Percentiles rank a stretch among this genome's conserved stretches.
phyloP scores from a whole-genome alignment of 2,797 vertebrate species.

The Delichon dasypus region DNA sequence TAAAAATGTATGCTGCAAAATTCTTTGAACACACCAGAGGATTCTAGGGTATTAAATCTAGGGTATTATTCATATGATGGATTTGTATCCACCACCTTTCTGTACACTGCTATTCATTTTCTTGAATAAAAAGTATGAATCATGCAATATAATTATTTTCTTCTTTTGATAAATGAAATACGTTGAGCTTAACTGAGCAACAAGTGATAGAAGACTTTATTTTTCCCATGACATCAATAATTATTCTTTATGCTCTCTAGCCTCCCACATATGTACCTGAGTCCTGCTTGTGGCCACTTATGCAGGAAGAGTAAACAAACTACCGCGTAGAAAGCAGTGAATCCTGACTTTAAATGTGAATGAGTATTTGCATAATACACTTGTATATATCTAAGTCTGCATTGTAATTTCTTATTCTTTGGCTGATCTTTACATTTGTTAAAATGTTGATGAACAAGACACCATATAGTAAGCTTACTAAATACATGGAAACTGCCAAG shows the following conservation, averaged over 20 bases:
- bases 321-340: fast-evolving
- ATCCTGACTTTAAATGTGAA: neutral
- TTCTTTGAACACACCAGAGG: neutral
- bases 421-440: neutral
- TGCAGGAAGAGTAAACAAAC: neutral
- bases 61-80: neutral
- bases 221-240: neutral
- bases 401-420: neutral
- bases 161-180: neutral
- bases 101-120: neutral
- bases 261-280: neutral
- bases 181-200: neutral
- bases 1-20: neutral
- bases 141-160: neutral
- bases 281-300: neutral
- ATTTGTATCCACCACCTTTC: neutral
- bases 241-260: neutral
- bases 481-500: neutral
- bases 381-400: neutral
- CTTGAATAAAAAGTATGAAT: neutral
- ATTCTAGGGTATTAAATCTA: neutral
- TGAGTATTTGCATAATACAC: neutral
- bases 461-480: neutral
- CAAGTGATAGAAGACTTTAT: neutral
- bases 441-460: neutral